A percentile compares a stretch with the other conserved stretches of the same genome.
Evolutionary conservation across 2,797 vertebrate genomes (phyloP).

Genomic region (Tamandua tetradactyla): DNA sequence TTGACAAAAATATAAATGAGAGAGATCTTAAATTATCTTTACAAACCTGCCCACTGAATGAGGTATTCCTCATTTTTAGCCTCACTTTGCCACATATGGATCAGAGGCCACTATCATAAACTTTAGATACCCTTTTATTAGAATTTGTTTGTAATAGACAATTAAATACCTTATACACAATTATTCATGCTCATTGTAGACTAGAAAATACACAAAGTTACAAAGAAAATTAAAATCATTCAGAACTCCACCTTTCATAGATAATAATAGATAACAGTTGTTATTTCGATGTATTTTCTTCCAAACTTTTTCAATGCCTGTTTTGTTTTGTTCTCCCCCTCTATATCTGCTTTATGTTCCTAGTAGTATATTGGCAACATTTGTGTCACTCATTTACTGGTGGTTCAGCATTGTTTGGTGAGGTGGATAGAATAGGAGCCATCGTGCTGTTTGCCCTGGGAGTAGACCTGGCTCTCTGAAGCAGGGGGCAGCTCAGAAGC

Average conservation of each 20-base stretch:
- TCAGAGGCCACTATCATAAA: background rate
- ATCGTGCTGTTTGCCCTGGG: background rate
- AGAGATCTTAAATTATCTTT: background rate
- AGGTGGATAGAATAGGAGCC: accelerated
- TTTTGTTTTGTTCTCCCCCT: background rate
- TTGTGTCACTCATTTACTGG: background rate
- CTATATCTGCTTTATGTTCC: background rate
- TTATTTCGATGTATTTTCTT: background rate
- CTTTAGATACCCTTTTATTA: background rate
- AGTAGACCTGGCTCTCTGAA: background rate
- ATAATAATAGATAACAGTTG: background rate
- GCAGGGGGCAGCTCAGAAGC: background rate
- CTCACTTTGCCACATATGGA: background rate
- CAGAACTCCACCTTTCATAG: background rate
- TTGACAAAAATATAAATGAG: background rate
- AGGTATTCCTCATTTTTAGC: background rate
- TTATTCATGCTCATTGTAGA: background rate
- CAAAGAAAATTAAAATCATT: constrained; percentile 16
- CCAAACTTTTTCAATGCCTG: background rate
- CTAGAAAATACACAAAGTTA: background rate
- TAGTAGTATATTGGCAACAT: background rate
- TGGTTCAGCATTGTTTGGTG: too few species aligned
- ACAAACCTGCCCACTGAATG: background rate
- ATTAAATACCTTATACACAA: background rate
- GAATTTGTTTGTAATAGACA: background rate